A percentile compares a stretch with the other conserved stretches of the same genome.
These are phyloP conservation scores for Dryoscopus gambensis DNA, from an alignment of 2,113 vertebrate species.

Conservation along the genomic window DNA sequence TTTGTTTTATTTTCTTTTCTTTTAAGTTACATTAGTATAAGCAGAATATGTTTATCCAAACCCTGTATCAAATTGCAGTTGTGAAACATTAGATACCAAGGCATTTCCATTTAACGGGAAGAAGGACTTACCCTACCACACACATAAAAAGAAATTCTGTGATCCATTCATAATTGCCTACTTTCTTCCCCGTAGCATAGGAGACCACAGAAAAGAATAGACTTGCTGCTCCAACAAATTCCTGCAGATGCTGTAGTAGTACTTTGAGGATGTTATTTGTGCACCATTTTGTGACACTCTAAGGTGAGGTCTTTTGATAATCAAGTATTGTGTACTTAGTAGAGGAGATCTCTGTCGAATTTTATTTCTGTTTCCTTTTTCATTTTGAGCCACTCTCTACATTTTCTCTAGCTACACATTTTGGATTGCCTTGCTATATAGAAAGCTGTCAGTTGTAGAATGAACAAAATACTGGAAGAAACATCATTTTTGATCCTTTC, in stretches of 20 bases:
- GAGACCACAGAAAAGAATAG: not conserved
- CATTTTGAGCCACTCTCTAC: not conserved
- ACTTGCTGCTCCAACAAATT: not conserved
- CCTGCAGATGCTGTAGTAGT: not conserved
- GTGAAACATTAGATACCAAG: not conserved
- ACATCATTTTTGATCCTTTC: not conserved
- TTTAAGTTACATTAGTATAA: not conserved
- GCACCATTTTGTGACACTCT: not conserved
- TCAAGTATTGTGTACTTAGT: not conserved
- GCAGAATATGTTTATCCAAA: not conserved
- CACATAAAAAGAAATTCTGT: not conserved
- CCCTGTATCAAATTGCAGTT: not conserved
- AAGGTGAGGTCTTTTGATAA: not conserved
- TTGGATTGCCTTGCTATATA: not conserved
- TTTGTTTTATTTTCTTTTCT: not conserved
- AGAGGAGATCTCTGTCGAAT: rapidly evolving
- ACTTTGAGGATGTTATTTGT: not conserved
- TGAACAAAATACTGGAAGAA: not conserved
- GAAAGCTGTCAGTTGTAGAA: not conserved
- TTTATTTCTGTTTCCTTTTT: not conserved
- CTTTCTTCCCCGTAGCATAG: not conserved
- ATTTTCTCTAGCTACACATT: not conserved
- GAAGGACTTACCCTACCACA: not conserved
- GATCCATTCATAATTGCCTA: not conserved
- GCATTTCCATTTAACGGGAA: not conserved